Percentiles rank a stretch among this genome's conserved stretches.
Conservation (phyloP, 2,113 vertebrate genomes). For the Propithecus coquereli region DNA sequence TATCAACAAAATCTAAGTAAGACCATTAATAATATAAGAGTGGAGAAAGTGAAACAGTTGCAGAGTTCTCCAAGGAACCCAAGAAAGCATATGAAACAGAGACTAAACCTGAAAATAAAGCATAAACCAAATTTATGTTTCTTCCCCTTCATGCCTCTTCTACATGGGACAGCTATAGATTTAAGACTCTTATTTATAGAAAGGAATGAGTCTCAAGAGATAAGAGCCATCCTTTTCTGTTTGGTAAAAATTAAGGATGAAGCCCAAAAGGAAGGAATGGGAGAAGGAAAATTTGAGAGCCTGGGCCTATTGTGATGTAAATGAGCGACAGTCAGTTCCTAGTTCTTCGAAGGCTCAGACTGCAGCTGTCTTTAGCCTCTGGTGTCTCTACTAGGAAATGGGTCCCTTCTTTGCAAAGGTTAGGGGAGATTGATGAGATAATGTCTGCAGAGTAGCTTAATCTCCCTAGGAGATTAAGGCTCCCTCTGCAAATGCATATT, state of each 20-base stretch:
- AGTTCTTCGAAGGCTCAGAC: neutral
- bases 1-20: neutral
- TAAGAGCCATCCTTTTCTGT: neutral
- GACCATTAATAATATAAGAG: neutral
- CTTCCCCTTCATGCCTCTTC: neutral
- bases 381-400: neutral
- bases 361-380: neutral
- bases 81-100: neutral
- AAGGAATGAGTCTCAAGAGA: neutral
- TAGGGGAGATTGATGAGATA: neutral
- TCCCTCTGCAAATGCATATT: neutral
- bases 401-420: neutral
- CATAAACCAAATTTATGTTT: neutral
- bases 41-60: neutral
- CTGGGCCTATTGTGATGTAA: neutral
- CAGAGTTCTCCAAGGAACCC: neutral
- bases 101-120: neutral
- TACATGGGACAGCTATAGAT: neutral
- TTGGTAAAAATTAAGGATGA: neutral
- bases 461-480: neutral
- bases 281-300: neutral
- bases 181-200: neutral
- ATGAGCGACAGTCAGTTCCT: neutral
- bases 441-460: conserved; percentile 25
- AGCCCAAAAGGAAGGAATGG: neutral